phyloP scores from a whole-genome alignment of 1,140 invertebrate genomes.

The Lepidurus packardi region DNA sequence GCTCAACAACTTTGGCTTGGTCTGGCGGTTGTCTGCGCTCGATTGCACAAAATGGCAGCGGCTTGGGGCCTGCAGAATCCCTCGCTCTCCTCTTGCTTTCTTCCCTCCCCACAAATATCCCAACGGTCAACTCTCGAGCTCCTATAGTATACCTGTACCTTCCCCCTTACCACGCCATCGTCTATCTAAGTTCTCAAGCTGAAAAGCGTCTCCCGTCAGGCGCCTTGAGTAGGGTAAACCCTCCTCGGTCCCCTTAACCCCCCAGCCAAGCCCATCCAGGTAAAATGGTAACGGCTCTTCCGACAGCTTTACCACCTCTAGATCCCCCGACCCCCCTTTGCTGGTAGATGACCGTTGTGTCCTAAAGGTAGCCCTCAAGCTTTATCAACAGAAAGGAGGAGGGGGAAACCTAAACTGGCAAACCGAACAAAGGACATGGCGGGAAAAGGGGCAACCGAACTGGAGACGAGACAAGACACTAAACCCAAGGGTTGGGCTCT shows the following conservation, averaged over 20 bases:
- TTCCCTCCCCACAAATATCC: background rate
- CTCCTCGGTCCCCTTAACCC: background rate
- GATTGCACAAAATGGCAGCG: conserved; percentile 21
- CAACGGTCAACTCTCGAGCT: background rate
- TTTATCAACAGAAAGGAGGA: conserved; percentile 6
- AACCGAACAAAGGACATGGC: conserved; percentile 6
- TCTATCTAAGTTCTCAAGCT: background rate
- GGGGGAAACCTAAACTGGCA: background rate
- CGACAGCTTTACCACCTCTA: background rate
- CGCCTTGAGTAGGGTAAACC: background rate
- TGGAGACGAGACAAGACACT: background rate
- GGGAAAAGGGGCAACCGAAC: background rate
- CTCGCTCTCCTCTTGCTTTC: background rate
- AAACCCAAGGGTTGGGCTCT: conserved; percentile 9
- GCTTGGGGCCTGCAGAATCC: conserved; percentile 15
- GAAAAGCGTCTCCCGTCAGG: background rate
- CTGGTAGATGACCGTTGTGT: conserved; percentile 14
- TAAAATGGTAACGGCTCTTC: conserved; percentile 1
- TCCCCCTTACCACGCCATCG: background rate
- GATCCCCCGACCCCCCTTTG: background rate
- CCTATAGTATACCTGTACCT: background rate
- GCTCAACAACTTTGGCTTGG: conserved; percentile 9
- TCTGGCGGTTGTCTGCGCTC: conserved; percentile 19
- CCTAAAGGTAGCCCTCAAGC: background rate
- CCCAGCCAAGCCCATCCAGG: background rate